phyloP scores from a whole-genome alignment of 2,888 invertebrate species.

The Criorhina ranunculi region DNA sequence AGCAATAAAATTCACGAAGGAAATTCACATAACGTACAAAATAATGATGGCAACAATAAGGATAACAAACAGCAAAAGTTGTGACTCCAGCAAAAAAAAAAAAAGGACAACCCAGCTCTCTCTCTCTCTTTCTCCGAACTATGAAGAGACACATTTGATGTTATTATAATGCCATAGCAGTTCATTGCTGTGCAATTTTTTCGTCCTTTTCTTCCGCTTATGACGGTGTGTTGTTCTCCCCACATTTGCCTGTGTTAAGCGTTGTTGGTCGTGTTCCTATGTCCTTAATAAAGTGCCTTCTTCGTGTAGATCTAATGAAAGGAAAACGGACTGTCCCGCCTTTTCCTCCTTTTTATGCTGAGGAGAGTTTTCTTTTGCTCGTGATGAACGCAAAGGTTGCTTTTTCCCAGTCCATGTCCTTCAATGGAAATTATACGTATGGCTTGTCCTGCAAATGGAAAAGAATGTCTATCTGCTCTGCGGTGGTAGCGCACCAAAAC shows the following conservation, averaged over 20 bases:
- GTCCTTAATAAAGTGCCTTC: slow-evolving; percentile 70
- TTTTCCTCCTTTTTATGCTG: slow-evolving; percentile 5
- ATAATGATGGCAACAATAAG: slow-evolving; percentile 77
- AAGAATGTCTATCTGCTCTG: slow-evolving; percentile 74
- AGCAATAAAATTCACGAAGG: slow-evolving; percentile 75
- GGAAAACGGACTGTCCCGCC: slow-evolving; percentile 31
- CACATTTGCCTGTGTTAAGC: slow-evolving; percentile 22
- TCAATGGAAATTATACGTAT: slow-evolving; percentile 70
- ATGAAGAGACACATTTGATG: slow-evolving; percentile 76
- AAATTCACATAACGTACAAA: slow-evolving; percentile 76
- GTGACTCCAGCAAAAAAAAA: slow-evolving; percentile 36
- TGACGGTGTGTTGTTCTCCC: not conserved
- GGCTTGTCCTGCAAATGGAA: slow-evolving; percentile 55
- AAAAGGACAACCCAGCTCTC: slow-evolving; percentile 33
- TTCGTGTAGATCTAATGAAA: slow-evolving; percentile 74
- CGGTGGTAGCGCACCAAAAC: slow-evolving; percentile 69
- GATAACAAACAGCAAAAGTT: slow-evolving; percentile 76
- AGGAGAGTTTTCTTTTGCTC: slow-evolving; percentile 7
- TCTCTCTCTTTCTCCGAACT: slow-evolving; percentile 36
- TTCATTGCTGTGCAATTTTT: slow-evolving; percentile 66
- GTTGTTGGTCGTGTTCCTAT: slow-evolving; percentile 57
- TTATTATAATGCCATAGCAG: slow-evolving; percentile 76
- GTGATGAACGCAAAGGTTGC: slow-evolving; percentile 43
- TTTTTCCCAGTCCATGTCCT: slow-evolving; percentile 38
- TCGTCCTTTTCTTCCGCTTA: slow-evolving; percentile 25